These are phyloP conservation scores for Limnodromus scolopaceus DNA, from an alignment of 2,797 vertebrate species.

Conservation along the genomic window DNA sequence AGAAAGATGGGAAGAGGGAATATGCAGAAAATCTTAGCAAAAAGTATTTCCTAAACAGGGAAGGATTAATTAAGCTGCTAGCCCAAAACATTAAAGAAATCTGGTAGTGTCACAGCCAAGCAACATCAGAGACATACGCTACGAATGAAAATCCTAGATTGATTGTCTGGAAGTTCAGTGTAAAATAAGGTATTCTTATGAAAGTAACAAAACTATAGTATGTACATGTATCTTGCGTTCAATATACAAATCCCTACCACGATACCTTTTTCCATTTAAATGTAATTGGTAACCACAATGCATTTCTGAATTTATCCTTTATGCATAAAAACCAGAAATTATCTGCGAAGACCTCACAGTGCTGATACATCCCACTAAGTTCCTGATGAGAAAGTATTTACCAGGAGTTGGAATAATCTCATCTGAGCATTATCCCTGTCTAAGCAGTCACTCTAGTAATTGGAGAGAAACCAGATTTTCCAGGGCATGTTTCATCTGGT, in stretches of 20 bases:
- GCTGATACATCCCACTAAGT: neutral
- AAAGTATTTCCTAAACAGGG: neutral
- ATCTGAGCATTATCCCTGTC: neutral
- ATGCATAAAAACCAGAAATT: neutral
- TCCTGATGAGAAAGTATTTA: neutral
- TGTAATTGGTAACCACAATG: neutral
- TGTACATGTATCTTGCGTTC: neutral
- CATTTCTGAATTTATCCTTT: neutral
- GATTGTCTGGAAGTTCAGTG: neutral
- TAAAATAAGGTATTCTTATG: neutral
- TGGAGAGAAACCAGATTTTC: neutral
- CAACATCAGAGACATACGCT: neutral
- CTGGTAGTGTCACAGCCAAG: neutral
- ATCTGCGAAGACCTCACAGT: neutral
- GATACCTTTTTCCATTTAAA: neutral
- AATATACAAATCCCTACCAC: neutral
- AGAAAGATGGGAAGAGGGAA: neutral
- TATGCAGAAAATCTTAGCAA: neutral
- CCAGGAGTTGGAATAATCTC: neutral
- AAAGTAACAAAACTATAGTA: neutral
- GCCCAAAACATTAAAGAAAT: neutral
- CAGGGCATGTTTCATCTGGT: neutral
- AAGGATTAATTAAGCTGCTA: neutral
- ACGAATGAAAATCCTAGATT: neutral
- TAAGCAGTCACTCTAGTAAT: neutral